These are phyloP conservation scores for Syngnathus acus DNA, from an alignment of 2,797 vertebrate genomes.

Conservation along the genomic window DNA sequence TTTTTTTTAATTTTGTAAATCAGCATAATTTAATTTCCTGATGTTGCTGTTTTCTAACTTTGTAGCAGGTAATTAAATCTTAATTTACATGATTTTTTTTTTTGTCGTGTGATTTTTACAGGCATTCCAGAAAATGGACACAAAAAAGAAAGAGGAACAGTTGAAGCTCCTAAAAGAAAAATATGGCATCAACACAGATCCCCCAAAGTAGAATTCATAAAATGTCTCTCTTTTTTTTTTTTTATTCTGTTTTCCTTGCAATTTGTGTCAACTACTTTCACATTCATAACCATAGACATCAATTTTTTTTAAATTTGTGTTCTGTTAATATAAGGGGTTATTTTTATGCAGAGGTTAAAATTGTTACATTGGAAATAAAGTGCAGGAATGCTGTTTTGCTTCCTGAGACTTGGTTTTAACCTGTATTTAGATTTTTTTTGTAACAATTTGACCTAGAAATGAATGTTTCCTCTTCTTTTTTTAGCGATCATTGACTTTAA, in stretches of 20 bases:
- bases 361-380: neutral
- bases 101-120: slow-evolving; percentile 37
- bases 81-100: neutral
- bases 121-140: slow-evolving; percentile 99
- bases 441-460: neutral
- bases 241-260: slow-evolving; percentile 14
- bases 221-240: neutral
- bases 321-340: neutral
- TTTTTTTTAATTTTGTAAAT: neutral
- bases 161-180: slow-evolving; percentile 97
- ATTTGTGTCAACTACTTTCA: neutral
- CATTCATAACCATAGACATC: neutral
- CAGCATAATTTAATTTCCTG: neutral
- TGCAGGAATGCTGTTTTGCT: neutral
- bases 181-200: slow-evolving; percentile 98
- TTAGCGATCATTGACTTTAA: neutral
- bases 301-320: neutral
- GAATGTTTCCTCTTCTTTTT: neutral
- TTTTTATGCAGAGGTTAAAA: neutral
- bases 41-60: neutral
- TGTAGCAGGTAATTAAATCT: neutral
- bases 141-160: slow-evolving; percentile 99
- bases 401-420: neutral
- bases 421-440: neutral
- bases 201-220: slow-evolving; percentile 77